A percentile compares a stretch with the other conserved stretches of the same genome.
phyloP scores from a whole-genome alignment of 2,113 vertebrate species.

The Genyomyrus donnyi region DNA sequence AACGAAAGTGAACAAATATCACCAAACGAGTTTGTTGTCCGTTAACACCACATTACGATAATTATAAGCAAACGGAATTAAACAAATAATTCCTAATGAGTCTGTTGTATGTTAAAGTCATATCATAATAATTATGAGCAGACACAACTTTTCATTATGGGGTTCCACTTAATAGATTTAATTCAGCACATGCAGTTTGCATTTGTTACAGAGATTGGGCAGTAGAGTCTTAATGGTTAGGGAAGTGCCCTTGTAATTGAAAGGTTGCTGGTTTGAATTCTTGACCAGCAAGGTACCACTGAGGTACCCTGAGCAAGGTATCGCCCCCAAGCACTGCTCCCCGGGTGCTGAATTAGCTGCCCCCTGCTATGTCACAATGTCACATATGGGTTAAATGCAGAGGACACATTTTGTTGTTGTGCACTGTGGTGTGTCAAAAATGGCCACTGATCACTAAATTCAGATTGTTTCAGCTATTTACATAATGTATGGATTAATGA shows the following conservation, averaged over 20 bases:
- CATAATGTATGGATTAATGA: neutral
- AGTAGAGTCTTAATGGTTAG: no score
- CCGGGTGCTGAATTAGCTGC: no score
- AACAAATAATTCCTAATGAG: neutral
- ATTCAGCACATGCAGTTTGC: neutral
- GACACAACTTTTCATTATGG: neutral
- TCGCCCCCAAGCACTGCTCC: no score
- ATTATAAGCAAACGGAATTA: neutral
- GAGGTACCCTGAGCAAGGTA: no score
- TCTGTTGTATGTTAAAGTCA: neutral
- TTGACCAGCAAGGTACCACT: no score
- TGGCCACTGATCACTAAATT: no score
- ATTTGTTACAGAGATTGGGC: neutral
- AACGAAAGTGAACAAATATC: neutral
- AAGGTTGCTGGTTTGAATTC: no score
- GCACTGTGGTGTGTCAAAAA: no score
- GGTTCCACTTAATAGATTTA: neutral
- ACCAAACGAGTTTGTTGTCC: neutral
- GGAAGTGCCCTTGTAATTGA: no score
- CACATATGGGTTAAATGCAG: no score
- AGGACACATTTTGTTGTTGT: no score
- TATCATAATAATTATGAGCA: neutral
- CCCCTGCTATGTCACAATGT: no score
- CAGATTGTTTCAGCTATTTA: neutral
- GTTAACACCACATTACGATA: neutral